Evolutionary conservation across 2,113 vertebrate genomes (phyloP).

Genomic region (Halichoerus grypus): DNA sequence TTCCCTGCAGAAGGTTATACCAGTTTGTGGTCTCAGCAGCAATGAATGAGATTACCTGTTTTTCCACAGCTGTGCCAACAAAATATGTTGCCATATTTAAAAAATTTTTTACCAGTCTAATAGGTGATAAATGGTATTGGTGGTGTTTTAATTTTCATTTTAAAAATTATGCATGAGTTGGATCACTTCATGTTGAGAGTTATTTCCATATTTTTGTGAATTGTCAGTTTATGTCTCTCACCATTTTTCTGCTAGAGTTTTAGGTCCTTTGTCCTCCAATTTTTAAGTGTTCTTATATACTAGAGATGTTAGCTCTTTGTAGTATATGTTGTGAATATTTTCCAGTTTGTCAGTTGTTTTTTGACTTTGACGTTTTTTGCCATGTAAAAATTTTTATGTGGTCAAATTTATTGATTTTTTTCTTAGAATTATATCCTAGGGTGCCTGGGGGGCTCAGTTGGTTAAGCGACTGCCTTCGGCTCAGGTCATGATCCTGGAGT

Average conservation of each 20-base stretch:
- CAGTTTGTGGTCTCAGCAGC: neutral
- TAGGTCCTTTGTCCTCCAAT: neutral
- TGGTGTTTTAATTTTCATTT: neutral
- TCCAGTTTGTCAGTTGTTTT: neutral
- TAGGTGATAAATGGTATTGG: neutral
- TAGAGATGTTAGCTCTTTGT: neutral
- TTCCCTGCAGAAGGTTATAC: neutral
- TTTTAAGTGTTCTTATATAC: neutral
- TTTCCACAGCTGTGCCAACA: neutral
- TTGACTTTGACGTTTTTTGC: slow-evolving; percentile 7
- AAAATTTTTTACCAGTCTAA: neutral
- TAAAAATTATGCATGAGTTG: neutral
- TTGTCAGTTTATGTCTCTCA: neutral
- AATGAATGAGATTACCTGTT: neutral
- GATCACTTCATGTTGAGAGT: neutral
- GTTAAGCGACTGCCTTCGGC: too few species aligned
- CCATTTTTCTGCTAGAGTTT: neutral
- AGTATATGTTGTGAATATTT: neutral
- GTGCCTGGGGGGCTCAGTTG: too few species aligned
- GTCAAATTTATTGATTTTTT: neutral
- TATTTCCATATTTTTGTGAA: neutral
- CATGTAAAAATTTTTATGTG: neutral
- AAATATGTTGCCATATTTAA: neutral
- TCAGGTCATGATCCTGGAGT: too few species aligned
- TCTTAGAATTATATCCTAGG: neutral